Evolutionary conservation across 2,888 invertebrate genomes (phyloP), one percentile per base, ranked within the genome.

Genomic region (Drosophila bunnanda): DNA sequence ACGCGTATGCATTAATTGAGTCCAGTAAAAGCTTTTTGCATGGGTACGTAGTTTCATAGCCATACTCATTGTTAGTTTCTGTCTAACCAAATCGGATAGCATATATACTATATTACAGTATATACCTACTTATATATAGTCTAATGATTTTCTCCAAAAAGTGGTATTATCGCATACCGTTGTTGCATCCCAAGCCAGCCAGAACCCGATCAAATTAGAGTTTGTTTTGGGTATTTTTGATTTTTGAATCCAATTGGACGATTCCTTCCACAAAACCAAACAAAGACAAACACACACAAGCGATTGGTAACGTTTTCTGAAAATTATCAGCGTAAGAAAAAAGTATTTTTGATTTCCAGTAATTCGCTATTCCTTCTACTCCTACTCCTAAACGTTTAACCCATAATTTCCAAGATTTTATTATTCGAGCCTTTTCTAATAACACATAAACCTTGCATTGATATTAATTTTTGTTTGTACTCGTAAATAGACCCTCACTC

Each of bases 1-100:
- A 93, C 92, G 93, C 90, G 90, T 93, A 93, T 92, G 92, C 90
- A 89, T 90, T 92, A 87, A 90, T 92, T 94, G 97, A 92, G 94
- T 91, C 92, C 90, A 92, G 92, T 91, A 91, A 92, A 92, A 90
- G 92, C 89, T 92, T 92, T 90, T 91, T 93, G 93, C 93, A 92
- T 93, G 93, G 93, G 93, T 93, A 93, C 90, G 93, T 91, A 91
- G 90, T 90, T 88, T 83, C 88, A 89, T 89, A 87, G 84, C 80
- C 89, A 82, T 82, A 71, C 66, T 72, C 75, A 76, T 75, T 46
- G 46, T 73, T 50, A 68, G 57, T 67, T 69, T 61, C 67, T 57
- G 73, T 65, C 44, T 76, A 82, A 81, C 56, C 64, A 54, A 56
- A 54, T 30, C 46, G 32, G 32, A 25, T 53, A 58, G 56, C 44